Conservation (phyloP, 2,113 vertebrate genomes). For the Megaceryle maxima region DNA sequence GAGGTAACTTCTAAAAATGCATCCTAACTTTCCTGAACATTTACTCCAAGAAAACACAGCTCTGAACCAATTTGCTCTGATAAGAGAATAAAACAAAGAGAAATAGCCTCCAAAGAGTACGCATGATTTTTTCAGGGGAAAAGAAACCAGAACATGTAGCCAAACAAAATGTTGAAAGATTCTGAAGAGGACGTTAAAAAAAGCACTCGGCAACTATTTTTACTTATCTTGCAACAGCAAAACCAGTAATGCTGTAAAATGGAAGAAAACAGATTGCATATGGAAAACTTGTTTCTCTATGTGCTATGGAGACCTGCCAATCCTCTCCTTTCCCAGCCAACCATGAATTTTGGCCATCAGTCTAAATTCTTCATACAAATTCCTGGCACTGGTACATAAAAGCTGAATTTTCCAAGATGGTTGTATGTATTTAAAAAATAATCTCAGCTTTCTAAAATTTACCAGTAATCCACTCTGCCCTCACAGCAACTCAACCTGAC, state of each 20-base stretch:
- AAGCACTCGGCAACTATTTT: not conserved
- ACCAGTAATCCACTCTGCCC: not conserved
- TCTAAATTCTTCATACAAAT: conserved; percentile 47
- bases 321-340: conserved; percentile 42
- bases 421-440: not conserved
- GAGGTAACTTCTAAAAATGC: not conserved
- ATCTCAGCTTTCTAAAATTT: conserved; percentile 17
- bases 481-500: not conserved
- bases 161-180: conserved; percentile 18
- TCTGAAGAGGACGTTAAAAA: conserved; percentile 23
- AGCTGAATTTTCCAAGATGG: conserved; percentile 24
- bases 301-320: conserved; percentile 42
- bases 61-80: not conserved
- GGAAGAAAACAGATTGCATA: conserved; percentile 54
- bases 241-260: not conserved
- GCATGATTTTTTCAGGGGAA: not conserved
- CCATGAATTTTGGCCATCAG: conserved; percentile 49
- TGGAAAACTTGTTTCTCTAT: conserved; percentile 39
- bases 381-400: conserved; percentile 1
- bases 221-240: conserved; percentile 5
- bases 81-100: not conserved
- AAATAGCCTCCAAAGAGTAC: not conserved
- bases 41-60: not conserved
- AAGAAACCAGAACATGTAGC: not conserved
- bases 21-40: not conserved